Evolutionary conservation across 2,888 invertebrate genomes (phyloP).

Genomic region (Geotrupes spiniger): DNA sequence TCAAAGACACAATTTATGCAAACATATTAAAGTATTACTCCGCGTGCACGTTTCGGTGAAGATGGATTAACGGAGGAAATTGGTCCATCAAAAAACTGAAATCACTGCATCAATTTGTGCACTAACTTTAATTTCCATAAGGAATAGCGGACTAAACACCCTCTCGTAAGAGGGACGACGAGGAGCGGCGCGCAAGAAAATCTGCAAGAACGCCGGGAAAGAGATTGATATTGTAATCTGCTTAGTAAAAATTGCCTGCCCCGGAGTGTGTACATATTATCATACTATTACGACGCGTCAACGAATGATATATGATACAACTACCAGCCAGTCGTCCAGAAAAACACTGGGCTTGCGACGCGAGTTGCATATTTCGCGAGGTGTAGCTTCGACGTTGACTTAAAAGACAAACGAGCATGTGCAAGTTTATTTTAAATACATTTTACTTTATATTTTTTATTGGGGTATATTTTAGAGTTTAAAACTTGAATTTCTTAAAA

Average conservation of each 20-base stretch:
- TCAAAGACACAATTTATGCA: too few relatives aligned
- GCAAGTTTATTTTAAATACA: too few relatives aligned
- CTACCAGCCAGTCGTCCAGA: conserved; percentile 47
- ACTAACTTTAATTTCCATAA: conserved; percentile 44
- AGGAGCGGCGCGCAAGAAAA: conserved; percentile 34
- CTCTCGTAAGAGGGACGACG: conserved; percentile 24
- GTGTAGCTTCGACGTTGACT: too few relatives aligned
- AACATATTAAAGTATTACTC: too few relatives aligned
- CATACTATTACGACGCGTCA: conserved; percentile 54
- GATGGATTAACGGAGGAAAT: too few relatives aligned
- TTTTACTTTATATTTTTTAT: too few relatives aligned
- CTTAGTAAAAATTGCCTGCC: conserved; percentile 51
- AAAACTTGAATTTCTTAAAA: too few relatives aligned
- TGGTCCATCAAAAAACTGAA: neutral
- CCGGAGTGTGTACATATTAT: conserved; percentile 52
- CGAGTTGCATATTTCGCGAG: too few relatives aligned
- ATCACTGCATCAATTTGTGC: conserved; percentile 28
- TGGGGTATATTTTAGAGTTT: too few relatives aligned
- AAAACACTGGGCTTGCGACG: conserved; percentile 33
- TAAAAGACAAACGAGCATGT: too few relatives aligned
- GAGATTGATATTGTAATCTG: conserved; percentile 54
- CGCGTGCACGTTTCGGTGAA: too few relatives aligned
- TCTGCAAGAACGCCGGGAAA: conserved; percentile 41
- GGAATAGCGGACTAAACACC: conserved; percentile 36
- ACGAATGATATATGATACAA: conserved; percentile 50